Conservation (phyloP, 2,888 invertebrate genomes). For the Danaus chrysippus region DNA sequence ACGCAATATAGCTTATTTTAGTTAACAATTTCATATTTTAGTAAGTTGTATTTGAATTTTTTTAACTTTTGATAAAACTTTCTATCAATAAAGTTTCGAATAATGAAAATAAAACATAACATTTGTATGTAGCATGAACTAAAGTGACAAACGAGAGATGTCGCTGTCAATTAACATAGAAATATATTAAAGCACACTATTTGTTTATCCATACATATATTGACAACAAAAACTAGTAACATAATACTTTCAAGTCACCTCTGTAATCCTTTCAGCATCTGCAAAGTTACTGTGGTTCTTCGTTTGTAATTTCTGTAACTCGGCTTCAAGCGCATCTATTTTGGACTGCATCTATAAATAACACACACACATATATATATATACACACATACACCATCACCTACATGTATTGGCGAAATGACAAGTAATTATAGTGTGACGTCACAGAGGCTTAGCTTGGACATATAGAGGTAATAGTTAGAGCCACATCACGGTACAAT, state of each 20-base stretch:
- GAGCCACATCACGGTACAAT: slow-evolving; percentile 23
- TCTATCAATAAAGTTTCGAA: no score
- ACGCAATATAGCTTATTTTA: no score
- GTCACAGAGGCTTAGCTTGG: slow-evolving; percentile 14
- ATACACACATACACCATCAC: slow-evolving; percentile 8
- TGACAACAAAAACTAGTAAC: not conserved
- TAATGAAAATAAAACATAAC: no score
- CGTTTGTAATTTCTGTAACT: slow-evolving; percentile 55
- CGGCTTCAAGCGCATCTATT: slow-evolving; percentile 69
- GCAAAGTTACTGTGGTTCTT: slow-evolving; percentile 60
- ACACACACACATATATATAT: slow-evolving; percentile 5
- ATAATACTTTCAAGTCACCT: slow-evolving; percentile 47
- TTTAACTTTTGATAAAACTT: no score
- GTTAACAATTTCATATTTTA: no score
- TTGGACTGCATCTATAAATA: slow-evolving; percentile 60
- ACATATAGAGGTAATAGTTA: not conserved
- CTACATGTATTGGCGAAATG: slow-evolving; percentile 14
- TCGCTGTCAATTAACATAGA: no score
- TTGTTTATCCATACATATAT: no score
- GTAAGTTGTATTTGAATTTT: no score
- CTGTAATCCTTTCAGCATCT: slow-evolving; percentile 59
- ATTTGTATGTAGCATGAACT: no score
- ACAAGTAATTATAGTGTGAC: slow-evolving; percentile 13
- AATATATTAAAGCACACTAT: no score
- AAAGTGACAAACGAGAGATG: no score